These are phyloP conservation scores for Polydrusus cervinus DNA, from an alignment of 2,888 invertebrate species.

Conservation along the genomic window DNA sequence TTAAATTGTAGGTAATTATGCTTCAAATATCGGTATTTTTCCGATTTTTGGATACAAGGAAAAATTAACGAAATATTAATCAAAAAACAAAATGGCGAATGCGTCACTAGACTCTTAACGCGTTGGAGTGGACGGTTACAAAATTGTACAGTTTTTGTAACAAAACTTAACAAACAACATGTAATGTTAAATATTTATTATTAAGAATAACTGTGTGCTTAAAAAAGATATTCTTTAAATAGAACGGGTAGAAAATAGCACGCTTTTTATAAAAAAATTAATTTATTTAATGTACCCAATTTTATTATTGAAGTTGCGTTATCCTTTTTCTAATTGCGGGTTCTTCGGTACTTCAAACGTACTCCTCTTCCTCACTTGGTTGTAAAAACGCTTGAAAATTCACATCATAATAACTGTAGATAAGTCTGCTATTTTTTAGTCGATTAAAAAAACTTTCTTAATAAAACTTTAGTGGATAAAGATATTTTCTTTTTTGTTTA, in stretches of 20 bases:
- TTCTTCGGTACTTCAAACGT: too few relatives aligned
- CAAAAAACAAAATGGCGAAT: too few relatives aligned
- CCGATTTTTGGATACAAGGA: too few relatives aligned
- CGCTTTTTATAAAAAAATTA: not conserved
- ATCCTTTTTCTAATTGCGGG: too few relatives aligned
- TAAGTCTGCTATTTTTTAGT: slow-evolving; percentile 12
- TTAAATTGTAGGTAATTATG: too few relatives aligned
- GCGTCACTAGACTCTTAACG: too few relatives aligned
- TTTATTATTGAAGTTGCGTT: too few relatives aligned
- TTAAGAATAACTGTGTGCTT: slow-evolving; percentile 61
- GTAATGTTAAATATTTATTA: slow-evolving; percentile 41
- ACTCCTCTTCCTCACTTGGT: too few relatives aligned
- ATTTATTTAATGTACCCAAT: not conserved
- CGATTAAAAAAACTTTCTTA: not conserved
- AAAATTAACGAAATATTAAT: too few relatives aligned
- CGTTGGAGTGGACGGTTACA: slow-evolving; percentile 27
- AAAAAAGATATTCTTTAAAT: slow-evolving; percentile 57
- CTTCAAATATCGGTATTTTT: too few relatives aligned
- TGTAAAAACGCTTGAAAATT: too few relatives aligned
- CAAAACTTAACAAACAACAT: slow-evolving; percentile 37
- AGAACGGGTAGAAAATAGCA: slow-evolving; percentile 30
- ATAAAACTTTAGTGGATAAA: slow-evolving; percentile 24
- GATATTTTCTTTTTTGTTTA: slow-evolving; percentile 55
- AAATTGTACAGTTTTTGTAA: slow-evolving; percentile 43
- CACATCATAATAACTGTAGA: too few relatives aligned